Base-by-base conservation (phyloP, 2,888 invertebrate genomes). In the Allygus modestus region DNA sequence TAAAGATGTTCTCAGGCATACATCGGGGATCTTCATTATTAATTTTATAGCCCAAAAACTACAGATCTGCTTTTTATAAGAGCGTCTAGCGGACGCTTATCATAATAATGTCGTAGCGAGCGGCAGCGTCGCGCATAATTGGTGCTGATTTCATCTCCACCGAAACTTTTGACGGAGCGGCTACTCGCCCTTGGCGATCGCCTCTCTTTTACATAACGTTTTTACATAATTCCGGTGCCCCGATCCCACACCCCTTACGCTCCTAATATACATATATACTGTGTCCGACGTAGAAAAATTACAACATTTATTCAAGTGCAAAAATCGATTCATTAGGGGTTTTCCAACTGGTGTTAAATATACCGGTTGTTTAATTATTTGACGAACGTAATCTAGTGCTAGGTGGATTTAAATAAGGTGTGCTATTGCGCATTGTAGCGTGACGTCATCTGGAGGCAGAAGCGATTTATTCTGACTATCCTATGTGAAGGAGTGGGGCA, bases 141-240 rank as follows among this genome's bases (percentile, higher is more conserved):
- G 77, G 77, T 41, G 46, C 77, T 77, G 77, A 77, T 77, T 77
- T 77, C 28, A 77, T 77, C 77, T 77, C 17, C 17, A 51, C 77
- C 77, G 33, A 73, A 77, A 77, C 23, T 77, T 28, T 77, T 37
- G 28, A 15, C 20, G 7, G 28, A 20, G 37, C 20, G n/a, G 73
- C 20, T 4, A 20, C 41, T 5, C 9, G 23, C 41, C 77, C 28
- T 4, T 51, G 77, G 46, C 46, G 26, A 28, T 28, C 41, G 77
- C 28, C 20, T 0, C 77, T 28, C 23, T 23, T 51, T 77, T 41
- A 46, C 73, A 37, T 73, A 73, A 37, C 20, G 73, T 43, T 23
- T 41, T 43, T 23, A 58, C 65, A 65, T 65, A 65, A 65, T 65
- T 28, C 31, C 17, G 58, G 65, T 65, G 15, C 26, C 65, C 15